phyloP scores from a whole-genome alignment of 2,113 vertebrate species.

The Micronisus gabar region DNA sequence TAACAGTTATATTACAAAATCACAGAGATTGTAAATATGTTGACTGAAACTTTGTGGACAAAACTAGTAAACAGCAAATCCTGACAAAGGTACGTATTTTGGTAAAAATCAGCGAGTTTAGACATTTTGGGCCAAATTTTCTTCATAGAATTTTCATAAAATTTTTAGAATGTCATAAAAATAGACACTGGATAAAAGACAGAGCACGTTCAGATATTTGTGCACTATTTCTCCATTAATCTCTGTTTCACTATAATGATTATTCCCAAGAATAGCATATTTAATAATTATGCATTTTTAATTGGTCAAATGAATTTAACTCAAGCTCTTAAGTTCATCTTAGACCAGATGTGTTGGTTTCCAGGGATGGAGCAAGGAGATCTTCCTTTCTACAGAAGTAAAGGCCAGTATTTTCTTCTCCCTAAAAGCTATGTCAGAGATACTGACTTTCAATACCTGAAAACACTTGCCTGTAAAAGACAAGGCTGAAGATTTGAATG shows the following conservation, averaged over 20 bases:
- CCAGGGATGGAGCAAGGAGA: not conserved
- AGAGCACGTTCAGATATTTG: not conserved
- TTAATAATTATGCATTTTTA: not conserved
- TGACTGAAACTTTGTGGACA: not conserved
- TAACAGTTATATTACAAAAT: not conserved
- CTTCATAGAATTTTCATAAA: not conserved
- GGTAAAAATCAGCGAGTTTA: not conserved
- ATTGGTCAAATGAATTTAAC: not conserved
- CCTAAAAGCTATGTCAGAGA: not conserved
- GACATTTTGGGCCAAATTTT: not conserved
- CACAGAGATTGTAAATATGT: not conserved
- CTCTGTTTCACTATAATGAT: not conserved
- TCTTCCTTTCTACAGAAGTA: not conserved
- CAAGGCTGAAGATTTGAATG: not conserved
- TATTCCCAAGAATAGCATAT: not conserved
- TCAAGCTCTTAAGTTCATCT: not conserved
- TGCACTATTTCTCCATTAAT: not conserved
- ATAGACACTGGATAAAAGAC: not conserved
- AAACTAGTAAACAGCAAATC: not conserved
- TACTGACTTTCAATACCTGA: not conserved
- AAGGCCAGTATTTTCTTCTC: not conserved
- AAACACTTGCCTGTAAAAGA: not conserved
- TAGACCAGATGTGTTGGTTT: not conserved
- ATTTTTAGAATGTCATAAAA: not conserved
- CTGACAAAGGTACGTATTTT: not conserved